A percentile compares a stretch with the other conserved stretches of the same genome.
Evolutionary conservation across 2,888 invertebrate species (phyloP).

Genomic region (Conomelus anceps): DNA sequence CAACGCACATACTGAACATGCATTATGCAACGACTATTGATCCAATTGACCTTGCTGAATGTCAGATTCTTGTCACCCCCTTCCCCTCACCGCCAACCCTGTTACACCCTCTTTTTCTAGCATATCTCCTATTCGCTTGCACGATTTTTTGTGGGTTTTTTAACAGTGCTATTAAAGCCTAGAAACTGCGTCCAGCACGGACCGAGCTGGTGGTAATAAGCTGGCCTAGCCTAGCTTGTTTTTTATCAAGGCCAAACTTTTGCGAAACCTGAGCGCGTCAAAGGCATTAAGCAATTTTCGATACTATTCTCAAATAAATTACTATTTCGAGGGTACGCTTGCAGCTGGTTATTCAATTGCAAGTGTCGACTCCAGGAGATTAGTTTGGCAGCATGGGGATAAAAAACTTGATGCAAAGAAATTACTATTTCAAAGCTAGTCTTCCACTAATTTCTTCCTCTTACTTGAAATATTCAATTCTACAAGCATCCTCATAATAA

Average conservation of each 20-base stretch:
- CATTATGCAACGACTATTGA: conserved; percentile 11
- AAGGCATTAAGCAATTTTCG: not conserved
- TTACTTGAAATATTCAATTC: no score
- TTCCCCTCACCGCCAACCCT: not conserved
- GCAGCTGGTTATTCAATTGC: not conserved
- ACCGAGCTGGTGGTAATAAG: not conserved
- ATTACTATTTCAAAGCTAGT: no score
- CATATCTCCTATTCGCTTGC: not conserved
- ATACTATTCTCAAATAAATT: not conserved
- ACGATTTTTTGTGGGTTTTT: not conserved
- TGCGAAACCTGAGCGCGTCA: not conserved
- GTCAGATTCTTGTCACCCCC: not conserved
- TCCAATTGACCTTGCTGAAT: conserved; percentile 12
- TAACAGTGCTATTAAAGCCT: not conserved
- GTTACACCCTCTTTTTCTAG: not conserved
- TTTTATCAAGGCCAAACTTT: not conserved
- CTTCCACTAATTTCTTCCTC: no score
- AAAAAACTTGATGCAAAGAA: not conserved
- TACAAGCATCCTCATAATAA: no score
- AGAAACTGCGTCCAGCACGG: not conserved
- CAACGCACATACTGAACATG: not conserved
- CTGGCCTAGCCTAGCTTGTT: not conserved
- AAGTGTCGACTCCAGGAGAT: not conserved
- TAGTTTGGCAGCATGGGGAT: not conserved
- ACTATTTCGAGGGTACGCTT: not conserved